A percentile compares a stretch with the other conserved stretches of the same genome.
Conservation (phyloP, 2,797 vertebrate genomes). For the Chelon labrosus region DNA sequence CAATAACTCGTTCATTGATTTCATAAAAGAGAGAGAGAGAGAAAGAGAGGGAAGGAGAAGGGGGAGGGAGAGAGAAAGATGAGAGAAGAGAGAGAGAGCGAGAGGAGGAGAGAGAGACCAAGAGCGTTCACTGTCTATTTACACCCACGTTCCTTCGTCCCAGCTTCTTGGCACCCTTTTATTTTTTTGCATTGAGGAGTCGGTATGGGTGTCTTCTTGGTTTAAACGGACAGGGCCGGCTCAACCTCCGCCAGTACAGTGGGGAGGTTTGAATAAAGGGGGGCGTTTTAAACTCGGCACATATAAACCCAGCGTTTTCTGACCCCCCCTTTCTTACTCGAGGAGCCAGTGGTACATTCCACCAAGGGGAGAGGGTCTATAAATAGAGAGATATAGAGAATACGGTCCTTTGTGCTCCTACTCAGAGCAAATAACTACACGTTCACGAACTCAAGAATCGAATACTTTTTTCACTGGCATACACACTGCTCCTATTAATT, state of each 20-base stretch:
- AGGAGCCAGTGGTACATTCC: conserved; percentile 81
- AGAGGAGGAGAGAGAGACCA: conserved; percentile 72
- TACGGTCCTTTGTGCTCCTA: conserved; percentile 84
- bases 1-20: conserved; percentile 86
- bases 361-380: conserved; percentile 82
- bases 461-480: conserved; percentile 26
- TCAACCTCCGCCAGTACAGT: conserved; percentile 85
- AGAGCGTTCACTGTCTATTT: conserved; percentile 85
- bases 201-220: conserved; percentile 96
- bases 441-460: conserved; percentile 21
- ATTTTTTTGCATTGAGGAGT: conserved; percentile 96
- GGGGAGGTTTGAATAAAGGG: conserved; percentile 83
- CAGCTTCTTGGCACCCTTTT: conserved; percentile 88
- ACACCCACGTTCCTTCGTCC: conserved; percentile 87
- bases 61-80: conserved; percentile 40
- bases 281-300: conserved; percentile 54
- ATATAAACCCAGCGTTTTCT: conserved; percentile 48
- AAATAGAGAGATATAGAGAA: conserved; percentile 87
- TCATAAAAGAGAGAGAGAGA: conserved; percentile 79
- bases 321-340: conserved; percentile 46
- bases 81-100: conserved; percentile 42
- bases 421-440: conserved; percentile 69
- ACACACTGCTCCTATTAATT: conserved; percentile 4
- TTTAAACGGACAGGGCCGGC: conserved; percentile 96
- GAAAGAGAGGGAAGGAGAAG: conserved; percentile 57